phyloP scores from a whole-genome alignment of 2,113 vertebrate genomes.

The Thunnus thynnus region DNA sequence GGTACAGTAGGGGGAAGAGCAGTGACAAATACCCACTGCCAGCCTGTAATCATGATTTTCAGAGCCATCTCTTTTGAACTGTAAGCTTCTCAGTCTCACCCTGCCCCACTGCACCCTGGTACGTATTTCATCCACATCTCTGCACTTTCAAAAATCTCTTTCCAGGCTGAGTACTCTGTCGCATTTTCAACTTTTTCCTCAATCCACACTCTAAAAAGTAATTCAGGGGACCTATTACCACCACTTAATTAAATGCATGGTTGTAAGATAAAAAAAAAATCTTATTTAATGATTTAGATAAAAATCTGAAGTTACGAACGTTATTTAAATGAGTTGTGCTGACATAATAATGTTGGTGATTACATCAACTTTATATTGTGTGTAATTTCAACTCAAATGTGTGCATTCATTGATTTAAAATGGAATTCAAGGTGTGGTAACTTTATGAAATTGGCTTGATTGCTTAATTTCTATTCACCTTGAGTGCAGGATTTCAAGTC shows the following conservation, averaged over 20 bases:
- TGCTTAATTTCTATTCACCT: no score
- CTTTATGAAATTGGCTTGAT: no score
- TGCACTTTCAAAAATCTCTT: constrained; percentile 44
- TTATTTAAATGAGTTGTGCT: background rate
- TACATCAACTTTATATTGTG: no score
- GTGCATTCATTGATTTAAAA: no score
- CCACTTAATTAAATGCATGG: background rate
- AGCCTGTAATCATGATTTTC: constrained; percentile 62
- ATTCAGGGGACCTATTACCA: background rate
- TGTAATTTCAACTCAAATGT: no score
- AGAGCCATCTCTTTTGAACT: constrained; percentile 46
- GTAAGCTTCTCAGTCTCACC: constrained; percentile 16
- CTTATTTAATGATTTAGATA: no score
- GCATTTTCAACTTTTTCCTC: constrained; percentile 24
- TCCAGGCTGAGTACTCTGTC: constrained; percentile 18
- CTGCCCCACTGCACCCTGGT: constrained; percentile 17
- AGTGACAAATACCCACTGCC: constrained; percentile 36
- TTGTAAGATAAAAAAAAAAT: background rate
- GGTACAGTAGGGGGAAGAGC: constrained; percentile 20
- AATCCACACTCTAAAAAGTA: background rate
- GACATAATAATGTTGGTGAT: background rate
- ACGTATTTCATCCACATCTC: constrained; percentile 48
- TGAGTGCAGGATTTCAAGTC: no score
- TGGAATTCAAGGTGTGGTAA: no score
- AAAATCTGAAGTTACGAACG: no score